A percentile compares a stretch with the other conserved stretches of the same genome.
Conservation (phyloP, 2,113 vertebrate species). For the Corythaeola cristata region DNA sequence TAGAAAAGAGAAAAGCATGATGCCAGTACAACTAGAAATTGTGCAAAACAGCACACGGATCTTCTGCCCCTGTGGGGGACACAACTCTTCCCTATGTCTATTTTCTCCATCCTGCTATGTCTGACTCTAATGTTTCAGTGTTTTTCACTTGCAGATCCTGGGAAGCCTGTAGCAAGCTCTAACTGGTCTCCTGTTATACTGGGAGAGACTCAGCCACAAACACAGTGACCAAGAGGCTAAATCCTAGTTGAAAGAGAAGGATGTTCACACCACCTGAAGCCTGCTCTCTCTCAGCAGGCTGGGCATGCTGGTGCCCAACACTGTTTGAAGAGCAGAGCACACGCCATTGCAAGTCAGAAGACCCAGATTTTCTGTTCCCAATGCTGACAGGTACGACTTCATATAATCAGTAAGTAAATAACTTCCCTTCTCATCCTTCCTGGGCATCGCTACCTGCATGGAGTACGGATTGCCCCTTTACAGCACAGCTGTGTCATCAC, state of each 20-base stretch:
- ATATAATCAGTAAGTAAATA: background rate
- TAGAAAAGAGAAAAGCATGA: background rate
- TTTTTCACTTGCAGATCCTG: background rate
- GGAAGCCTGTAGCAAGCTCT: background rate
- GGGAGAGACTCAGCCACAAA: background rate
- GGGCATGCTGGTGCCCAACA: background rate
- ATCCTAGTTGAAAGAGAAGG: background rate
- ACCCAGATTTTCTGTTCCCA: background rate
- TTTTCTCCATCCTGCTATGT: background rate
- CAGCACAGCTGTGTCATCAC: background rate
- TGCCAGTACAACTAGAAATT: background rate
- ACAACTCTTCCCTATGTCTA: background rate
- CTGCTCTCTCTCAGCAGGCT: background rate
- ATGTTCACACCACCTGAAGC: background rate
- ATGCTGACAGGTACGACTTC: background rate
- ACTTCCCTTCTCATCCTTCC: background rate
- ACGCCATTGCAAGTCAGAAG: background rate
- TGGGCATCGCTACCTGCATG: fast-evolving
- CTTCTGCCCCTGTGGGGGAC: background rate
- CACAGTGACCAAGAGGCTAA: background rate
- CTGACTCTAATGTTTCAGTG: background rate
- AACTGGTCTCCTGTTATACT: background rate
- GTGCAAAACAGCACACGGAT: background rate
- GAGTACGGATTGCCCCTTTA: background rate
- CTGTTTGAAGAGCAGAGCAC: background rate